Base-by-base conservation (phyloP, 2,888 invertebrate genomes). In the Seladonia tumulorum region DNA sequence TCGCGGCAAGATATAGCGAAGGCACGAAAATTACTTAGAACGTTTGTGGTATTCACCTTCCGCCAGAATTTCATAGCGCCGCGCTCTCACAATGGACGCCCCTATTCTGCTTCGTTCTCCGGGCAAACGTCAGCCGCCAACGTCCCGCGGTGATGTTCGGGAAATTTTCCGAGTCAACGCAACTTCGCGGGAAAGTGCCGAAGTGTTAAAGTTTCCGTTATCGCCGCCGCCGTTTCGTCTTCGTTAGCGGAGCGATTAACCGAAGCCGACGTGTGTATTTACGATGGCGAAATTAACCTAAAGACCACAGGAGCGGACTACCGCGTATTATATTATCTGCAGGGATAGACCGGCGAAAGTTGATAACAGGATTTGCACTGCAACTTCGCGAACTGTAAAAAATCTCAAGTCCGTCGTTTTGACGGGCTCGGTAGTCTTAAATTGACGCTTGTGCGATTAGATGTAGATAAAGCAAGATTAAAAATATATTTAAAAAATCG, bases 181-280 rank as follows among this genome's bases (percentile, higher is more conserved):
- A 88, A 88, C 84, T 81, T 80, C 60, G 22, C 75, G 25, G 68
- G 14, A 45, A 82, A 81, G 82, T 80, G 82, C 88, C 86, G 72
- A 88, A 89, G 88, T 68, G 82, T 85, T 81, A 79, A 83, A 85
- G 88, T 85, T 87, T 76, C 57, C 81, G 60, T 82, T 79, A 53
- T 81, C 78, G 73, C 73, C 4, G 4, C 12, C 29, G 79, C 76
- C 78, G 81, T 45, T 57, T 79, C 75, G 60, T 81, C 74, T 60
- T 5, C 49, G 63, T 75, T 63, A 45, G 74, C 45, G 45, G 39
- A 16, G 35, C 47, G 53, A 70, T 70, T 35, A 72, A 71, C 63
- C 42, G 42, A 25, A 81, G 22, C 25, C 5, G 35, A 63, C 71
- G 18, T 29, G 68, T 22, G 68, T 68, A 68, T 39, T 39, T 39